Base-by-base conservation (phyloP, 2,797 vertebrate species). In the Etheostoma nigrum region DNA sequence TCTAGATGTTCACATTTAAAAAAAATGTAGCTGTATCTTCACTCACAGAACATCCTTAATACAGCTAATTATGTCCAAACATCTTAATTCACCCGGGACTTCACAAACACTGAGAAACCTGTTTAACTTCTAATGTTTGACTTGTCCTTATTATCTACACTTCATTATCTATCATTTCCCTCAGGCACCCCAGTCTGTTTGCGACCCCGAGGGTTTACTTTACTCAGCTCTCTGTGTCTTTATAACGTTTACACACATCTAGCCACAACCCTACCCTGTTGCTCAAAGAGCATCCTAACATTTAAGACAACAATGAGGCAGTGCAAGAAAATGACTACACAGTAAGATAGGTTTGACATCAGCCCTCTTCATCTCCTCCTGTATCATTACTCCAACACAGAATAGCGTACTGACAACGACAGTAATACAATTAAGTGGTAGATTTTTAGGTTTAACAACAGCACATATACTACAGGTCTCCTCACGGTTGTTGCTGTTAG, bases 121-220 rank as follows among this genome's bases (percentile, higher is more conserved):
- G 86, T 87, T 81, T 77, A 64, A 83, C 83, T 62, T 73, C 67
- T 55, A 48, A 71, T 88, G 83, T 85, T 89, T 88, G 71, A 89
- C 84, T 83, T 71, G 78, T 74, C 72, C 82, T 82, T 82, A 86
- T 79, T 52, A 78, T 86, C 77, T 78, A 75, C 70, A 76, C 66
- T 80, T 76, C 74, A 67, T 69, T 60, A 80, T 84, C 48, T 33
- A 75, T 74, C 48, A 65, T 45, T 45, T 69, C 74, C 86, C 78
- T 67, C 57, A 21, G 83, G 82, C 80, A 78, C 42, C 14, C 30
- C 59, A 53, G 58, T 72, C 47, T 63, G 83, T 86, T 86, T 84
- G 77, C 81, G 82, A 85, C 76, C 86, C 78, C 51, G 7, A 67
- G 72, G 91, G 82, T 81, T 76, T 60, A 62, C 45, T 52, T 74